Evolutionary conservation across 2,797 vertebrate species (phyloP).

Genomic region (Graptemys geographica): DNA sequence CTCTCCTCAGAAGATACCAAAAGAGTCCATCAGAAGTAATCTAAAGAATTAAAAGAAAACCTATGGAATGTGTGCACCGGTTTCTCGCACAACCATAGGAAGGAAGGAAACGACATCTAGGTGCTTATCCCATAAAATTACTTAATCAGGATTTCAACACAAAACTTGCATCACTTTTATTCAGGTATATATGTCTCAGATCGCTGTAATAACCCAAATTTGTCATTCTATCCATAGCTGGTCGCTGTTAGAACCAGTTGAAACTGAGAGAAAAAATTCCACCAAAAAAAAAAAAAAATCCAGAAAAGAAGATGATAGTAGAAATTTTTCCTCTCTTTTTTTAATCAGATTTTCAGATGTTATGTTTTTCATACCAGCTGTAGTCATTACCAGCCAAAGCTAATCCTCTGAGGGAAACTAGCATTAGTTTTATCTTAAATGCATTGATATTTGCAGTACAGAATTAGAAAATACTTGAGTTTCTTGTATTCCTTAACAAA

Average conservation of each 20-base stretch:
- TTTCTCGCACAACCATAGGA: background rate
- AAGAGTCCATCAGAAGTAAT: background rate
- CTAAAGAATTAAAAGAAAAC: background rate
- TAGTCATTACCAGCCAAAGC: background rate
- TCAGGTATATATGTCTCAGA: background rate
- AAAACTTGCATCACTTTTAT: background rate
- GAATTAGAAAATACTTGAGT: background rate
- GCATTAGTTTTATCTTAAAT: background rate
- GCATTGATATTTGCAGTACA: background rate
- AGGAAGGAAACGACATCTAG: background rate
- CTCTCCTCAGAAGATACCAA: background rate
- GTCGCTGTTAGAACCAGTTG: fast-evolving
- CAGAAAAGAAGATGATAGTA: fast-evolving
- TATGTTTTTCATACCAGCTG: background rate
- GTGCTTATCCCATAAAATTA: background rate
- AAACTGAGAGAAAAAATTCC: background rate
- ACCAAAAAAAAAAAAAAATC: background rate
- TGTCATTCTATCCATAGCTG: background rate
- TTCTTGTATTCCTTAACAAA: background rate
- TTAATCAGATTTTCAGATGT: background rate
- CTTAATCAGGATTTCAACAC: background rate
- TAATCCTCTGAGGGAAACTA: background rate
- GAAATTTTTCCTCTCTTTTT: background rate
- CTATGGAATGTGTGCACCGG: background rate
- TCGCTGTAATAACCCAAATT: background rate